A percentile compares a stretch with the other conserved stretches of the same genome.
Conservation (phyloP, 2,113 vertebrate species). For the Lagenorhynchus albirostris region DNA sequence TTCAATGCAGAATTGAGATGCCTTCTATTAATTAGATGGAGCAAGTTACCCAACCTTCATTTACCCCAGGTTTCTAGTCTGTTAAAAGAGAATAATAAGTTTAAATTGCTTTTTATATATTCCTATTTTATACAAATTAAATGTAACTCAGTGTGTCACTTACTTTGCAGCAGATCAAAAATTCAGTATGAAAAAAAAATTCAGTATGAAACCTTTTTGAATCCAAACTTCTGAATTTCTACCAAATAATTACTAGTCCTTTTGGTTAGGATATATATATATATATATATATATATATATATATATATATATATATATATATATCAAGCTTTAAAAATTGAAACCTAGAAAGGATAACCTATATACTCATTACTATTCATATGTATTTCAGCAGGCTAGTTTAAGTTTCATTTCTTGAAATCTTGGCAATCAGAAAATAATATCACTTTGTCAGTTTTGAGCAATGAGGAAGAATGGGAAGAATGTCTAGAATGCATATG, state of each 20-base stretch:
- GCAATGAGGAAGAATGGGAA: background rate
- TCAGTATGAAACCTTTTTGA: background rate
- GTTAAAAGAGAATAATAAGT: background rate
- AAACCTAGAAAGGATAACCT: background rate
- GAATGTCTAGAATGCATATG: background rate
- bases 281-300: too few species aligned
- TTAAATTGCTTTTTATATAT: background rate
- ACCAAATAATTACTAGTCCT: background rate
- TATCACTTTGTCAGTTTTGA: background rate
- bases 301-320: too few species aligned
- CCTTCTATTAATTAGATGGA: background rate
- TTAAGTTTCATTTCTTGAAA: background rate
- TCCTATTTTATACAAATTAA: background rate
- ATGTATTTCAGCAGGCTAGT: background rate
- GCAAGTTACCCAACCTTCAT: background rate
- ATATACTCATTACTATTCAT: background rate
- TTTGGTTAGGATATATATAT: background rate
- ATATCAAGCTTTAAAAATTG: background rate
- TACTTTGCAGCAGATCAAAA: background rate
- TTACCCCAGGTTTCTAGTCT: background rate
- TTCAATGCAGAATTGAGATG: background rate
- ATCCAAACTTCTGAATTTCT: background rate
- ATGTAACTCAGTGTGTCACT: background rate
- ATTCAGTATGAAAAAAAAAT: background rate
- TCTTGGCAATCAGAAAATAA: background rate